Percentiles rank a stretch among this genome's conserved stretches.
These are phyloP conservation scores for Oreochromis mossambicus DNA, from an alignment of 2,797 vertebrate species.

Conservation along the genomic window DNA sequence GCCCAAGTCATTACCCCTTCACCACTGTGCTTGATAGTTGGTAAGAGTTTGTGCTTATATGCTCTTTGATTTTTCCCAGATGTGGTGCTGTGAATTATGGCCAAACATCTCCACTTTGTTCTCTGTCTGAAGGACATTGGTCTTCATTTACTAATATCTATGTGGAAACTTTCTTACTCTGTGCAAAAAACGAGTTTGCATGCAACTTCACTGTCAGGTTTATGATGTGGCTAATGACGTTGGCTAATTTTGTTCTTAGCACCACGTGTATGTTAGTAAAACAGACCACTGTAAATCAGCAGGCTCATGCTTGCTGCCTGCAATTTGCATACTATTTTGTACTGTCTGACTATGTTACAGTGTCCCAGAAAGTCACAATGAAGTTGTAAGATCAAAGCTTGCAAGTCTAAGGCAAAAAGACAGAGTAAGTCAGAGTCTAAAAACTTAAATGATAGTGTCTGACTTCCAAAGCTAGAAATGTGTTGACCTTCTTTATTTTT, in stretches of 20 bases:
- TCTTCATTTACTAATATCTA: background rate
- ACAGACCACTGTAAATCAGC: background rate
- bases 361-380: background rate
- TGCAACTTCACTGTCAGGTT: background rate
- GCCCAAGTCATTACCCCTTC: background rate
- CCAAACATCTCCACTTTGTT: background rate
- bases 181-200: background rate
- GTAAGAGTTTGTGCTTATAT: background rate
- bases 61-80: background rate
- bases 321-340: background rate
- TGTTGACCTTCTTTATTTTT: background rate
- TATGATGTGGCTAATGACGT: background rate
- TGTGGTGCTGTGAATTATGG: background rate
- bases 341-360: background rate
- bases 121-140: background rate
- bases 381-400: background rate
- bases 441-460: background rate
- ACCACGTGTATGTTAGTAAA: background rate
- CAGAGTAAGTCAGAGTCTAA: background rate
- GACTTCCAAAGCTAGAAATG: background rate
- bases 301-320: background rate
- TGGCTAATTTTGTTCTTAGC: background rate
- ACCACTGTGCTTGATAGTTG: background rate
- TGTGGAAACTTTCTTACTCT: background rate
- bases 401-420: background rate